phyloP scores from a whole-genome alignment of 2,113 vertebrate genomes.

The Limanda limanda region DNA sequence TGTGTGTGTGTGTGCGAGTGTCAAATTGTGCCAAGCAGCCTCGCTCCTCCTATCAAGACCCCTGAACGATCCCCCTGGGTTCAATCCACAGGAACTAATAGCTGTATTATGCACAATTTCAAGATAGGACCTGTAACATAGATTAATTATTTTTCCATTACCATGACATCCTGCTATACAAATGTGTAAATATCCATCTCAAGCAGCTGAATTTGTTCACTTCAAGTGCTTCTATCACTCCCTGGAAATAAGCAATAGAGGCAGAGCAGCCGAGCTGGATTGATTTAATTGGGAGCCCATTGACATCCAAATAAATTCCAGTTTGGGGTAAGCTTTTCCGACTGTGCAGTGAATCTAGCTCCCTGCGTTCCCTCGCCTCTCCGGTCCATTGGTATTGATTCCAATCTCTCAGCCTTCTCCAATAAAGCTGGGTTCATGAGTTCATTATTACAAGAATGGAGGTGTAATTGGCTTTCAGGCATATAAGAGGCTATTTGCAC shows the following conservation, averaged over 20 bases:
- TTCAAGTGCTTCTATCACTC: slow-evolving; percentile 47
- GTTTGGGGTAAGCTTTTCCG: slow-evolving; percentile 68
- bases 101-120: slow-evolving; percentile 77
- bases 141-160: slow-evolving; percentile 76
- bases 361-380: slow-evolving; percentile 36
- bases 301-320: slow-evolving; percentile 77
- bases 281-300: slow-evolving; percentile 57
- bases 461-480: slow-evolving; percentile 78
- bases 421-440: slow-evolving; percentile 77
- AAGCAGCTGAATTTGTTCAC: slow-evolving; percentile 63
- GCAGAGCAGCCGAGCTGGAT: slow-evolving; percentile 38
- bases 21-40: slow-evolving; percentile 55
- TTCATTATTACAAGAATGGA: slow-evolving; percentile 80
- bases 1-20: not conserved
- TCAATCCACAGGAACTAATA: slow-evolving; percentile 77
- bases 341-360: slow-evolving; percentile 61
- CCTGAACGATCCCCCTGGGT: slow-evolving; percentile 76
- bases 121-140: slow-evolving; percentile 59
- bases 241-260: slow-evolving; percentile 48
- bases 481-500: slow-evolving; percentile 71
- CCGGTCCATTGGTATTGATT: slow-evolving; percentile 75
- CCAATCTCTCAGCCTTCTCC: slow-evolving; percentile 74
- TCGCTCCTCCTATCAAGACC: slow-evolving; percentile 61
- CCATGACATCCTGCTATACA: slow-evolving; percentile 51
- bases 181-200: slow-evolving; percentile 74